These are phyloP conservation scores for Trichechus manatus DNA, from an alignment of 2,113 vertebrate genomes.

Conservation along the genomic window DNA sequence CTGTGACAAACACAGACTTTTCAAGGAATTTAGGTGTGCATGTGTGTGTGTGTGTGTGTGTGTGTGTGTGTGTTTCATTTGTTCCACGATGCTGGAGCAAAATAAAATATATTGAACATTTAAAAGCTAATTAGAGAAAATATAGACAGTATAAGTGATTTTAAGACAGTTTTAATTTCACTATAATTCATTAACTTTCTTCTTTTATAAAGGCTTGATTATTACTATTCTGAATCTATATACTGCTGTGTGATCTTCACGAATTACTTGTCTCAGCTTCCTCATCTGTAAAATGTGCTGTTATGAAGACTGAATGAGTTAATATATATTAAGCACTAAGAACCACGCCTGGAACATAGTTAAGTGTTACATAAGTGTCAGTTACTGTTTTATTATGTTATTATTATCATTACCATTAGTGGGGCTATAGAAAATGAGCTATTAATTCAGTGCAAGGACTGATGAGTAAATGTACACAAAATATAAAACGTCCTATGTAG, in stretches of 20 bases:
- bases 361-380: background rate
- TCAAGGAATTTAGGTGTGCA: background rate
- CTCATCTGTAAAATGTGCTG: conserved; percentile 10
- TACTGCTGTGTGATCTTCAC: background rate
- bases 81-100: background rate
- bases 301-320: background rate
- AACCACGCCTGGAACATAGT: background rate
- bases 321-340: background rate
- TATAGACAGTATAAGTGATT: background rate
- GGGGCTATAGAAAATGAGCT: conserved; percentile 8
- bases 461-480: background rate
- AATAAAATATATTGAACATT: background rate
- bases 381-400: background rate
- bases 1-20: background rate
- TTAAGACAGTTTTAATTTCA: background rate
- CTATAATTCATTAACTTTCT: conserved; percentile 35
- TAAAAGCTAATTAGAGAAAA: background rate
- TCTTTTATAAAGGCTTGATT: conserved; percentile 5
- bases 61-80: background rate
- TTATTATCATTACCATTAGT: background rate
- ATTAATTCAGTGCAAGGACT: background rate
- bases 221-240: background rate
- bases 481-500: background rate
- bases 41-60: too few species aligned
- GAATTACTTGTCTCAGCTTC: background rate